A percentile compares a stretch with the other conserved stretches of the same genome.
Evolutionary conservation across 2,113 vertebrate species (phyloP).

Genomic region (Silurus asotus): DNA sequence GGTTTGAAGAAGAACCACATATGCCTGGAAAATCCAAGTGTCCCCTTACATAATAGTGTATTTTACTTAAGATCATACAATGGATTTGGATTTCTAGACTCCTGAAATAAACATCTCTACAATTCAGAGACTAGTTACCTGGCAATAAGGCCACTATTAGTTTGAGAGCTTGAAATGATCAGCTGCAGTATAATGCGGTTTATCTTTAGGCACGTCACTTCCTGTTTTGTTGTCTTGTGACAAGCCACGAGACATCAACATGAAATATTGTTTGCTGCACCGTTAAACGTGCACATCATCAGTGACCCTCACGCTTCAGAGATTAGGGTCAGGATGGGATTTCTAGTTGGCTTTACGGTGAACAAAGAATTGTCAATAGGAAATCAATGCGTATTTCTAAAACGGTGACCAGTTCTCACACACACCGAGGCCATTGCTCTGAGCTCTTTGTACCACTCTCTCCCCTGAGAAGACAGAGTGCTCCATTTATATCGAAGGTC

Average conservation of each 20-base stretch:
- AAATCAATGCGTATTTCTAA: conserved; percentile 7
- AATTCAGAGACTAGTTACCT: neutral
- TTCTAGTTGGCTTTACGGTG: neutral
- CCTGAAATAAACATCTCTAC: neutral
- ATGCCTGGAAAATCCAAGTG: too few species aligned
- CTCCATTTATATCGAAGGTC: neutral
- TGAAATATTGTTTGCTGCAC: conserved; percentile 7
- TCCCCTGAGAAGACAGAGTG: conserved; percentile 4
- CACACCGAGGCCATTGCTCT: conserved; percentile 1
- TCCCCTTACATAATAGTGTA: too few species aligned
- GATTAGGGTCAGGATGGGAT: neutral
- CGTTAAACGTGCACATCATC: neutral
- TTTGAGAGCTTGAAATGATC: neutral
- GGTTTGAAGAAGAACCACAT: too few species aligned
- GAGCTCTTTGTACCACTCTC: neutral
- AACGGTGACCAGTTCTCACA: neutral
- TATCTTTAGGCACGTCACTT: neutral
- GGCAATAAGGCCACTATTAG: neutral
- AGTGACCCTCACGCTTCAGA: neutral
- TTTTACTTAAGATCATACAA: neutral
- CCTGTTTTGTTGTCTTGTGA: neutral
- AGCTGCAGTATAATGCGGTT: neutral
- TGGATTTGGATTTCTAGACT: neutral
- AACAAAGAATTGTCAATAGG: neutral
- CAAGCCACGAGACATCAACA: neutral